phyloP scores from a whole-genome alignment of 1,140 invertebrate genomes.

The Oryctes rhinoceros region DNA sequence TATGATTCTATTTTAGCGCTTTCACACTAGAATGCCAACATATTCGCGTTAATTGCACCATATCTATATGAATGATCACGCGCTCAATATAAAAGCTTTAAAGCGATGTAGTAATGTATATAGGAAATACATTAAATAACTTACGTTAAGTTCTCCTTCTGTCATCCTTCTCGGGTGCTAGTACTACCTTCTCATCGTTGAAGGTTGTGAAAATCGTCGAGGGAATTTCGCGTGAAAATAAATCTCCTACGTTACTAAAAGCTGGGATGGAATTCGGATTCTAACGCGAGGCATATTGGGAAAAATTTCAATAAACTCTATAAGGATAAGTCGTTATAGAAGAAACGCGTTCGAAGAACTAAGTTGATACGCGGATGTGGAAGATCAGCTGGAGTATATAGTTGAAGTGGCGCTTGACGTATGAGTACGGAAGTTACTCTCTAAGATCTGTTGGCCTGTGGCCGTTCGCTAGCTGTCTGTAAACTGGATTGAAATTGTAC shows the following conservation, averaged over 20 bases:
- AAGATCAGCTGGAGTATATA: no score
- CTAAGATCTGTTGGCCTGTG: not conserved
- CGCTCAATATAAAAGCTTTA: not conserved
- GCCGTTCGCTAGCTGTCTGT: constrained; percentile 15
- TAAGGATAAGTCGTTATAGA: not conserved
- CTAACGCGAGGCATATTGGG: not conserved
- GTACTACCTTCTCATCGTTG: constrained; percentile 24
- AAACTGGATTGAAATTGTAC: constrained; percentile 17
- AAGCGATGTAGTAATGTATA: not conserved
- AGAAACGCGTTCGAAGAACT: no score
- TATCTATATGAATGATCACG: not conserved
- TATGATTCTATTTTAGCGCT: not conserved
- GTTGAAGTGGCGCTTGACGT: no score
- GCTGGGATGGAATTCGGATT: not conserved
- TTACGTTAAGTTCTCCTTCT: constrained; percentile 14
- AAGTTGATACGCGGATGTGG: no score
- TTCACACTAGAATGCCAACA: not conserved
- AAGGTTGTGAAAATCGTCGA: not conserved
- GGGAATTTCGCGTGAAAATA: not conserved
- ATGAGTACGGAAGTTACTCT: no score
- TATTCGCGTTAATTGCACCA: not conserved
- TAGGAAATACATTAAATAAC: not conserved
- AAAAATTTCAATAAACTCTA: not conserved
- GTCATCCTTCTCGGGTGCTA: constrained; percentile 4
- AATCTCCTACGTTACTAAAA: not conserved